phyloP scores from a whole-genome alignment of 2,888 invertebrate genomes.

The Darwinula stevensoni region DNA sequence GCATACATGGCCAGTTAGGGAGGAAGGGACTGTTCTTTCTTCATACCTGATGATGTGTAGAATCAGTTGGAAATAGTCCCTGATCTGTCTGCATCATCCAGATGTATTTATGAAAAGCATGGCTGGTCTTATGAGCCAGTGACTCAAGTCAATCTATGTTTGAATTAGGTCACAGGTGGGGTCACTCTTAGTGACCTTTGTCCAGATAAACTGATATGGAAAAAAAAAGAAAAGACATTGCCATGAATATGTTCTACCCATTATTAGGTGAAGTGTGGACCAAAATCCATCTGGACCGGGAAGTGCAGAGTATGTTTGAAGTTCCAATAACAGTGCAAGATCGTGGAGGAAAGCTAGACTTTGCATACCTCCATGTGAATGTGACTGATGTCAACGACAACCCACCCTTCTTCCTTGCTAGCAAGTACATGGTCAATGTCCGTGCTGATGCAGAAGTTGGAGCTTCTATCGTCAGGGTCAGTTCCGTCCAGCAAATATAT shows the following conservation, averaged over 20 bases:
- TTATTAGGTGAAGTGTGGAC: slow-evolving; percentile 26
- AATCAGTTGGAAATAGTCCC: too few species aligned
- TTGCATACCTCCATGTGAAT: slow-evolving; percentile 45
- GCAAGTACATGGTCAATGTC: slow-evolving; percentile 47
- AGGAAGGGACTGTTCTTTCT: too few species aligned
- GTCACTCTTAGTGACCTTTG: too few species aligned
- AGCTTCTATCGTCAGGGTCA: slow-evolving; percentile 27
- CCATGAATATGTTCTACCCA: slow-evolving; percentile 9
- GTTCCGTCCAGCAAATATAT: too few species aligned
- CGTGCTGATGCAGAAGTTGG: slow-evolving; percentile 28
- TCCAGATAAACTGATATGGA: too few species aligned
- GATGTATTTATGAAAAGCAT: too few species aligned
- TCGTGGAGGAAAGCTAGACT: slow-evolving; percentile 38
- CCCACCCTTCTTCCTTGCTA: slow-evolving; percentile 50
- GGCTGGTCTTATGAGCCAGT: too few species aligned
- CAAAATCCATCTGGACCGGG: slow-evolving; percentile 38
- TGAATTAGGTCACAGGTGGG: too few species aligned
- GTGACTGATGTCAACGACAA: slow-evolving; percentile 67
- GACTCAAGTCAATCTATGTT: too few species aligned
- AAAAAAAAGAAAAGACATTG: slow-evolving; percentile 1
- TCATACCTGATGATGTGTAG: too few species aligned
- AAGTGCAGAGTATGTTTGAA: slow-evolving; percentile 33
- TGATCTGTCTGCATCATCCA: too few species aligned
- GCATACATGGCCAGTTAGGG: too few species aligned
- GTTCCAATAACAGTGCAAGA: slow-evolving; percentile 52